These are phyloP conservation scores for Euura lappo DNA, from an alignment of 1,140 invertebrate species.

Conservation along the genomic window DNA sequence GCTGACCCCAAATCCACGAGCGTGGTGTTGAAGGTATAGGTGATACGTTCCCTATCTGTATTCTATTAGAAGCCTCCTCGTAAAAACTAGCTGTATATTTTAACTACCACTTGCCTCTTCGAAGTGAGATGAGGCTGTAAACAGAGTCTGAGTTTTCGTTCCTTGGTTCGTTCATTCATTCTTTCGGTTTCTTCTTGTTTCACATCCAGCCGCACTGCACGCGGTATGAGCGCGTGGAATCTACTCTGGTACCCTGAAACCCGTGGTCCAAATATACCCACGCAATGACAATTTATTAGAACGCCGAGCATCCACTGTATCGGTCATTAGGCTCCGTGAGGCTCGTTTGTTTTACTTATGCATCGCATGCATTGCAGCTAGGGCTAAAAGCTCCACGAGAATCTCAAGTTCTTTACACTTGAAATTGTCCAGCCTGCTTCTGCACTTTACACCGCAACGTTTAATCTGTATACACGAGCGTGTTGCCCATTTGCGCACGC, in stretches of 20 bases:
- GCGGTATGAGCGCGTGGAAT: not conserved
- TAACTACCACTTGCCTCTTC: not conserved
- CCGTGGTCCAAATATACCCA: not conserved
- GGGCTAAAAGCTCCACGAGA: not conserved
- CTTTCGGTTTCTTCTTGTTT: not conserved
- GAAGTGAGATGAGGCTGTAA: not conserved
- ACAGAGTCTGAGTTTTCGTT: not conserved
- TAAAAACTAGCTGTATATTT: constrained; percentile 7
- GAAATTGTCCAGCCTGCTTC: not conserved
- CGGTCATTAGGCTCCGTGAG: not conserved
- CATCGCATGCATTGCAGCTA: not conserved
- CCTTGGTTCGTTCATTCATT: not conserved
- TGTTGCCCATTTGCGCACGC: no score
- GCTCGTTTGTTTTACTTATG: not conserved
- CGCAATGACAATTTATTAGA: not conserved
- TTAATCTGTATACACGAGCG: no score
- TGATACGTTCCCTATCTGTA: not conserved
- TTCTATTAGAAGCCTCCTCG: not conserved
- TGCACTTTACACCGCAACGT: no score
- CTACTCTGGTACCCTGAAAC: not conserved
- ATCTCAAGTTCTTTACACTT: not conserved
- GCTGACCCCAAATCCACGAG: not conserved
- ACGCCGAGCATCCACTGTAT: not conserved
- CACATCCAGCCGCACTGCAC: no score
- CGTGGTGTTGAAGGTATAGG: not conserved